phyloP scores from a whole-genome alignment of 2,797 vertebrate species.

The Pangasius larnaudii region DNA sequence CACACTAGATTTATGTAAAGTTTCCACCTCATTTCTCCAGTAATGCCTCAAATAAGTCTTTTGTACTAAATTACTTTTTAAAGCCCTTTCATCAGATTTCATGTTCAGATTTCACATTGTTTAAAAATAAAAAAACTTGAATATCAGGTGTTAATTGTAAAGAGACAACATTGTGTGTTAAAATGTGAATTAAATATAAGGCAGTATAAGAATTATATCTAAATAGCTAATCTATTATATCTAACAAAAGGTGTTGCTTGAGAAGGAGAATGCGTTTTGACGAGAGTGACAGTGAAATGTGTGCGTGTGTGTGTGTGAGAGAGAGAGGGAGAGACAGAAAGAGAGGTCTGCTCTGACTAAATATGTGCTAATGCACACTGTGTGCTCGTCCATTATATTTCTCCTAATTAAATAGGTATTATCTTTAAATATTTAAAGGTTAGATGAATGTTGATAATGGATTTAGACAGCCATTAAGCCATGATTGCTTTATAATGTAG shows the following conservation, averaged over 20 bases:
- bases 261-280: not conserved
- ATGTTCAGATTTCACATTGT: not conserved
- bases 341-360: conserved; percentile 58
- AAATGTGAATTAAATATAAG: not conserved
- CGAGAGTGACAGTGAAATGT: not conserved
- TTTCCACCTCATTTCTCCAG: not conserved
- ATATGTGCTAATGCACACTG: conserved; percentile 75
- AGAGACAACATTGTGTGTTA: not conserved
- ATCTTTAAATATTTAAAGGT: conserved; percentile 97
- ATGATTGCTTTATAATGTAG: conserved; percentile 93
- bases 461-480: conserved; percentile 91
- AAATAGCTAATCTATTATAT: not conserved
- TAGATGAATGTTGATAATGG: conserved; percentile 93
- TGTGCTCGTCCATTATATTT: conserved; percentile 81
- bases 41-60: not conserved
- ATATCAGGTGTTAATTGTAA: too few relatives aligned
- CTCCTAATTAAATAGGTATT: conserved; percentile 87
- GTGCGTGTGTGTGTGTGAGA: conserved; percentile 23
- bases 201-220: not conserved
- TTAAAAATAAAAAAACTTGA: not conserved
- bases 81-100: not conserved
- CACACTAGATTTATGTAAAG: not conserved
- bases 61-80: not conserved
- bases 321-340: conserved; percentile 19
- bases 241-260: not conserved